Evolutionary conservation across 2,113 vertebrate genomes (phyloP).

Genomic region (Brachirus orientalis): DNA sequence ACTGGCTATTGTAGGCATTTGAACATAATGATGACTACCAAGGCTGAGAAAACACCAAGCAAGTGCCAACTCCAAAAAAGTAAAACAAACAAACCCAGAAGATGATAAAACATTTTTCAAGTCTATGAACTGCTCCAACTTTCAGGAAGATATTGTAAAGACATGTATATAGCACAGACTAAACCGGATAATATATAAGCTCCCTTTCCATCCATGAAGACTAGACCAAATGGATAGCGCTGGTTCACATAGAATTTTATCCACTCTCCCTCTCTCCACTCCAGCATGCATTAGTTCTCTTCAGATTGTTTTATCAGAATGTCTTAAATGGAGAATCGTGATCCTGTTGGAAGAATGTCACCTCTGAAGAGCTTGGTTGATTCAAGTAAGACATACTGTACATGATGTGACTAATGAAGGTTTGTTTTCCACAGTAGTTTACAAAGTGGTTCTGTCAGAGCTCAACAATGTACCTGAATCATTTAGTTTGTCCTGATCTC

Average conservation of each 20-base stretch:
- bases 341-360: conserved; percentile 45
- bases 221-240: conserved; percentile 94
- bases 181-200: conserved; percentile 99
- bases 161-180: conserved; percentile 99
- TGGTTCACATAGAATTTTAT: conserved; percentile 88
- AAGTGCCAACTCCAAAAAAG: conserved; percentile 92
- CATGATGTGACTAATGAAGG: conserved; percentile 18
- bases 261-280: conserved; percentile 63
- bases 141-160: conserved; percentile 99
- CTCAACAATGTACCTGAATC: conserved; percentile 31
- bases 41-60: conserved; percentile 90
- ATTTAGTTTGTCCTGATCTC: conserved; percentile 21
- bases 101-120: conserved; percentile 85
- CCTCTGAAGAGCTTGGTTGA: conserved; percentile 37
- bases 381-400: conserved; percentile 8
- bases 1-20: conserved; percentile 92
- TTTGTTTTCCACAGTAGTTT: conserved; percentile 34
- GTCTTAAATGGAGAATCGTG: conserved; percentile 67
- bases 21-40: conserved; percentile 90
- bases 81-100: conserved; percentile 47
- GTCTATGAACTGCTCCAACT: conserved; percentile 98
- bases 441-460: conserved; percentile 53
- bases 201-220: conserved; percentile 88
- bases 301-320: conserved; percentile 75
- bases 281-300: conserved; percentile 81